phyloP scores from a whole-genome alignment of 1,140 invertebrate genomes.

The Plectrocnemia conspersa region DNA sequence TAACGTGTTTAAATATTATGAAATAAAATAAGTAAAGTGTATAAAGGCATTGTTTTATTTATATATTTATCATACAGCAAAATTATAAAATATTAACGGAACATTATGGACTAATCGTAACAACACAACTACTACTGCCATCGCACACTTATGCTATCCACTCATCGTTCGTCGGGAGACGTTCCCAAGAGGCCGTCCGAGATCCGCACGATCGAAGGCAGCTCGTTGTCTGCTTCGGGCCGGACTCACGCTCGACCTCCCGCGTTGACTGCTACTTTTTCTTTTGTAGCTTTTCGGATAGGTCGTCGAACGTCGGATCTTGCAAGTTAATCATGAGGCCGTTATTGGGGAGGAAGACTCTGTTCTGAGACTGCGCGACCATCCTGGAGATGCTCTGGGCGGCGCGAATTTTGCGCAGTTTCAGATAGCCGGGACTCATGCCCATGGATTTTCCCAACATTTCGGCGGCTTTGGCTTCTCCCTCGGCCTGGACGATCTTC shows the following conservation, averaged over 20 bases:
- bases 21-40: background rate
- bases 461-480: constrained; percentile 97
- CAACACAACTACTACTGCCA: background rate
- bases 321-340: constrained; percentile 96
- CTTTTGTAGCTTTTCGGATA: constrained; percentile 74
- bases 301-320: constrained; percentile 87
- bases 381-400: constrained; percentile 96
- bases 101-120: background rate
- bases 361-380: constrained; percentile 92
- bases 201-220: background rate
- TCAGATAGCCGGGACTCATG: constrained; percentile 95
- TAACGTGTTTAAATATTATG: background rate
- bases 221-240: background rate
- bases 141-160: background rate
- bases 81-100: background rate
- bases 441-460: constrained; percentile 95
- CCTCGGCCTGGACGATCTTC: constrained; percentile 99
- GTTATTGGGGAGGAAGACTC: constrained; percentile 88
- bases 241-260: constrained; percentile 35
- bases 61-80: background rate
- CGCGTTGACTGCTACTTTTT: constrained; percentile 63
- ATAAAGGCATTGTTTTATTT: background rate
- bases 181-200: background rate
- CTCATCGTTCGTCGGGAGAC: constrained; percentile 3
- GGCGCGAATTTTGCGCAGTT: constrained; percentile 94